Conservation (phyloP, 2,888 invertebrate genomes). For the Leptinotarsa juncta region DNA sequence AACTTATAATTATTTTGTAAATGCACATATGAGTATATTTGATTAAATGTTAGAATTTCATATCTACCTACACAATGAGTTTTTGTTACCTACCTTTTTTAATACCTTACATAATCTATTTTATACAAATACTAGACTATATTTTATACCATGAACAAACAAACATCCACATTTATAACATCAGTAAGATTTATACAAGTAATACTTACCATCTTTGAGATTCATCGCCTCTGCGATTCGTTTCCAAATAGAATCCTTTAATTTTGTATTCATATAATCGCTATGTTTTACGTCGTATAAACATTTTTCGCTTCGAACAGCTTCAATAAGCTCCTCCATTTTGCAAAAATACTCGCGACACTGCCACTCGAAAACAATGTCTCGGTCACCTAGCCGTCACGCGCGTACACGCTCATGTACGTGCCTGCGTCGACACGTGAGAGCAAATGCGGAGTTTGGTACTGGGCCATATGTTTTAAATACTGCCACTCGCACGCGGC, state of each 20-base stretch:
- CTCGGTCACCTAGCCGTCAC: conserved; percentile 18
- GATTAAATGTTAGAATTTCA: no score
- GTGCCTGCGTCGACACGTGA: conserved; percentile 21
- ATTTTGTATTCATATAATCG: conserved; percentile 24
- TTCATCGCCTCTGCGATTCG: conserved; percentile 28
- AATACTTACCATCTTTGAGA: conserved; percentile 26
- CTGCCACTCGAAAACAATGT: conserved; percentile 23
- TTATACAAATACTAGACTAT: no score
- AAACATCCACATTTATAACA: no score
- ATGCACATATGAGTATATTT: no score
- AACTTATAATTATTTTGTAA: no score
- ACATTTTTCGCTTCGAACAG: conserved; percentile 25
- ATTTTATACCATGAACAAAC: no score
- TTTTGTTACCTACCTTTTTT: no score
- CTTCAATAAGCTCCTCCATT: neutral
- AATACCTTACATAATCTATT: no score
- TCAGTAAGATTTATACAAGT: neutral
- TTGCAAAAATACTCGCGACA: conserved; percentile 11
- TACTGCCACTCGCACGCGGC: conserved; percentile 11
- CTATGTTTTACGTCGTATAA: conserved; percentile 29
- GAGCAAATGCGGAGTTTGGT: conserved; percentile 22
- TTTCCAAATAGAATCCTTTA: conserved; percentile 19
- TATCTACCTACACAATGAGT: no score
- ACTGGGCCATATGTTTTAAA: conserved; percentile 16
- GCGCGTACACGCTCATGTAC: conserved; percentile 25